Conservation (phyloP, 2,888 invertebrate genomes). For the Ochropleura leucogaster region DNA sequence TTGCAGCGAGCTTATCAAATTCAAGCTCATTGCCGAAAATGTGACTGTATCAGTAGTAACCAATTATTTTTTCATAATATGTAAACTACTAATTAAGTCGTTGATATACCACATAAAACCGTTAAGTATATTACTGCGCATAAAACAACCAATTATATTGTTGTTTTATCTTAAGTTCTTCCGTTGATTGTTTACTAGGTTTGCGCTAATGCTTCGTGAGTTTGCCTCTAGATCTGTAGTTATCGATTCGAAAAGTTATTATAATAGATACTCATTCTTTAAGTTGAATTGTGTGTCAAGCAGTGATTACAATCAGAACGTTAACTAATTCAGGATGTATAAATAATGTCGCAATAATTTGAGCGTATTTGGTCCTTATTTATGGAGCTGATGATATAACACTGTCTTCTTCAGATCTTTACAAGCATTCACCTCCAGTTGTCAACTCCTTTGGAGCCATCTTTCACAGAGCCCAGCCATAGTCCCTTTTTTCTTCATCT, state of each 20-base stretch:
- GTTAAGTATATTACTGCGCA: slow-evolving; percentile 2
- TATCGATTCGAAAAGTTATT: slow-evolving; percentile 29
- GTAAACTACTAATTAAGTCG: slow-evolving; percentile 3
- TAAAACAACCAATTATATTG: slow-evolving; percentile 3
- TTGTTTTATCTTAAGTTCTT: slow-evolving; percentile 20
- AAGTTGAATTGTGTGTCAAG: not conserved
- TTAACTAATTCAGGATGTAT: too few relatives aligned
- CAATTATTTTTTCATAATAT: slow-evolving; percentile 1
- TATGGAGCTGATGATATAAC: not conserved
- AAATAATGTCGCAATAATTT: too few relatives aligned
- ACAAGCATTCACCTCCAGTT: not conserved
- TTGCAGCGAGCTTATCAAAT: slow-evolving; percentile 3
- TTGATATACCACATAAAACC: not conserved
- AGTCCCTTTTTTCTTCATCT: not conserved
- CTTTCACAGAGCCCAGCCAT: not conserved
- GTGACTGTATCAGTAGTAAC: not conserved
- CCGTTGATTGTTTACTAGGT: slow-evolving; percentile 19
- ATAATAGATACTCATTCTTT: not conserved
- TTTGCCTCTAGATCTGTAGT: slow-evolving; percentile 14
- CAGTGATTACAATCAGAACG: not conserved
- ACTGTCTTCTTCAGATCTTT: not conserved
- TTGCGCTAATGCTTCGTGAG: slow-evolving; percentile 1
- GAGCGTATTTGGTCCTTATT: not conserved
- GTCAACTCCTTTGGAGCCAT: not conserved
- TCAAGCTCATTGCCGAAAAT: not conserved